Base-by-base conservation (phyloP, 2,113 vertebrate genomes). In the Falcunculus frontatus region DNA sequence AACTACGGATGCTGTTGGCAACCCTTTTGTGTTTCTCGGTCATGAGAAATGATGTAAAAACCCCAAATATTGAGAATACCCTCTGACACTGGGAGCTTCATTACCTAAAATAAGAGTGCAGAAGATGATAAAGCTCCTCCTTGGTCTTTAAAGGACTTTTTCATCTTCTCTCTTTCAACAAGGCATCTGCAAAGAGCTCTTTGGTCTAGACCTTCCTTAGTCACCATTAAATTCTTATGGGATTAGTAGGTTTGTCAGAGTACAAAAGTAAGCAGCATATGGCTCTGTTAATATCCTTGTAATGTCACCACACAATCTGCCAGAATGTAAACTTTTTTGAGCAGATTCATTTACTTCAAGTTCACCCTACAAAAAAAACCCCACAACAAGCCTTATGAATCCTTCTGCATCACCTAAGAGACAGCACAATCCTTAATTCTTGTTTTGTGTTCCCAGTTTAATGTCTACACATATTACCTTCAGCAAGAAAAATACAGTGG, bases 201-300 rank as follows among this genome's bases (percentile, higher is more conserved):
- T 91, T 91, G 90, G 90, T 87, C 92, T n/a, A 91, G 67, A 56
- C 42, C 1, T 87, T 95, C 79, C 65, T 78, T 82, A 49, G 68
- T 87, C 69, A 68, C 49, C 84, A 59, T 53, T 41, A 84, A 78
- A 94, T 93, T 94, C 88, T 95, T 81, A 50, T 15, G 73, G 90
- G 87, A 87, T 94, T 94, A 80, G 69, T 52, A 84, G 57, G 29
- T 94, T 96, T 95, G 64, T 74, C 89, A 65, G 62, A 90, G 52
- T 49, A 94, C 42, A 89, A 69, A 91, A 95, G 69, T 69, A 94
- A 96, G 91, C 90, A 96, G 90, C 94, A 95, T 91, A 91, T 91
- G 92, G 81, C 33, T 92, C 84, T 87, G 69, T 57, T 91, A 96
- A 91, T 87, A 87, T 75, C 78, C 81, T 74, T 63, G 44, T 76